Percentiles rank a stretch among this genome's conserved stretches.
Conservation (phyloP, 2,888 invertebrate genomes). For the Thecophora atra region DNA sequence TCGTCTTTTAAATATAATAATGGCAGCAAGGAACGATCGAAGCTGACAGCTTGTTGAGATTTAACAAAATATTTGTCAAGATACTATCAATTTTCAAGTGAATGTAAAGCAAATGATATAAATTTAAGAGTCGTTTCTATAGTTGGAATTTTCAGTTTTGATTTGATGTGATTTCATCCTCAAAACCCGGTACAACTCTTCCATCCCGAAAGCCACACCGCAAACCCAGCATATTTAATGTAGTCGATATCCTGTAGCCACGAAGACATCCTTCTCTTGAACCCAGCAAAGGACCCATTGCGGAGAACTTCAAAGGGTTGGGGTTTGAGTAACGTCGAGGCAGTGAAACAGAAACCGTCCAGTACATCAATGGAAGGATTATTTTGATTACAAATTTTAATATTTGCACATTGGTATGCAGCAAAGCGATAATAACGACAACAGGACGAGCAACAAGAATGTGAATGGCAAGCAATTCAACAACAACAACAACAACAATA, state of each 20-base stretch:
- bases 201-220: conserved; percentile 51
- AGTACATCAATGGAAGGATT: conserved; percentile 28
- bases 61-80: conserved; percentile 8
- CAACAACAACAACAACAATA: background rate
- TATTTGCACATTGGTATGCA: conserved; percentile 27
- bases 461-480: no score
- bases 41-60: conserved; percentile 11
- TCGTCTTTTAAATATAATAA: conserved; percentile 30
- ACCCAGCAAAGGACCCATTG: background rate
- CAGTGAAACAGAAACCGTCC: background rate
- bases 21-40: background rate
- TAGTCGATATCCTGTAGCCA: conserved; percentile 48
- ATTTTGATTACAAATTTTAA: conserved; percentile 37
- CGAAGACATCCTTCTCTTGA: conserved; percentile 39
- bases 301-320: background rate
- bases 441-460: conserved; percentile 5
- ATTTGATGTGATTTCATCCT: background rate
- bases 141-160: background rate
- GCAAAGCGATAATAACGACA: background rate
- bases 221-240: conserved; percentile 56
- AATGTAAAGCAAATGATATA: no score
- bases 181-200: no score
- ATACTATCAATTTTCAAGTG: no score
- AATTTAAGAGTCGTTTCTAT: background rate
- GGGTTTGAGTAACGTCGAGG: background rate